These are phyloP conservation scores for Haplotaxodon microlepis DNA, from an alignment of 2,113 vertebrate genomes.

Conservation along the genomic window DNA sequence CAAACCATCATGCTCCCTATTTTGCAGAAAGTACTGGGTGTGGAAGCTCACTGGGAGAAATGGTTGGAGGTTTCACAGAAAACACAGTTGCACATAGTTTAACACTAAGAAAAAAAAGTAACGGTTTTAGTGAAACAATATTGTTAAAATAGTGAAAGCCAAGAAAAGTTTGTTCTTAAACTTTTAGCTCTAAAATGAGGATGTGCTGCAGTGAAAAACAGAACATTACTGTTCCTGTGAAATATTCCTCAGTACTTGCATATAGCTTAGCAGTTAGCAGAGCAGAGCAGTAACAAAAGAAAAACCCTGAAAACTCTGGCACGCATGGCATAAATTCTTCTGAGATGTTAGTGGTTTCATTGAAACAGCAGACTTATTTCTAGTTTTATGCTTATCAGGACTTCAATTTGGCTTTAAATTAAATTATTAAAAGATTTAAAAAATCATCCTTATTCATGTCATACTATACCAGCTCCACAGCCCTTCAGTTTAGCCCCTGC, in stretches of 20 bases:
- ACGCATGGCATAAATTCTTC: background rate
- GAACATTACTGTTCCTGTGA: background rate
- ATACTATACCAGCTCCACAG: background rate
- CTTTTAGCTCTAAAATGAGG: background rate
- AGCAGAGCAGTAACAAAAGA: background rate
- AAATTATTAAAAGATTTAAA: background rate
- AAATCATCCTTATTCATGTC: background rate
- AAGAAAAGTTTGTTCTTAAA: background rate
- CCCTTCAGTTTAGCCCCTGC: background rate
- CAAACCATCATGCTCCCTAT: background rate
- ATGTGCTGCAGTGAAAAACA: background rate
- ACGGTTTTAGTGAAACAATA: background rate
- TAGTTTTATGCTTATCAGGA: fast-evolving
- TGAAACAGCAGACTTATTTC: background rate
- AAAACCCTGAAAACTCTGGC: background rate
- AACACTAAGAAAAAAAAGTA: background rate
- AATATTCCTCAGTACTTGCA: background rate
- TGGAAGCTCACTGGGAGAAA: background rate
- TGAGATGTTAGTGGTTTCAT: background rate
- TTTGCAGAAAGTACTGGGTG: background rate
- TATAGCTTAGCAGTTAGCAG: background rate
- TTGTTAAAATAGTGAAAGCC: background rate
- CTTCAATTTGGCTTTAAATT: background rate
- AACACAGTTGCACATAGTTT: background rate
- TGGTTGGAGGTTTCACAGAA: background rate